Evolutionary conservation across 2,113 vertebrate genomes (phyloP).

Genomic region (Odontesthes bonariensis): DNA sequence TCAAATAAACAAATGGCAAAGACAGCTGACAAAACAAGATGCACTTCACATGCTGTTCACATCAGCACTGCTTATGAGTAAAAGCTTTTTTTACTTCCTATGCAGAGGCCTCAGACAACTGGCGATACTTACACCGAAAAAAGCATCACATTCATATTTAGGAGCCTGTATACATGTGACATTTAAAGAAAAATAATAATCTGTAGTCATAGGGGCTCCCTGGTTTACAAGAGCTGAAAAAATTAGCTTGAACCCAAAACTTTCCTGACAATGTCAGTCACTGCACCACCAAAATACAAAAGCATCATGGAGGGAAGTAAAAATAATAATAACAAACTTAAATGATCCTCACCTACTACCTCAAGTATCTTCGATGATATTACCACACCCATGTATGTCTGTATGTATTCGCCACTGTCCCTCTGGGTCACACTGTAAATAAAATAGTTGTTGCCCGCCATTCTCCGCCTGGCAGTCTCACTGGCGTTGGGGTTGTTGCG

Average conservation of each 20-base stretch:
- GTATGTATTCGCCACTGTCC: conserved; percentile 28
- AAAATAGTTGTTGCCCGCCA: accelerated
- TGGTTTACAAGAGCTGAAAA: too few relatives aligned
- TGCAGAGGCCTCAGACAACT: too few relatives aligned
- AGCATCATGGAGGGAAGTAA: not conserved
- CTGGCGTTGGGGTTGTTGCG: accelerated
- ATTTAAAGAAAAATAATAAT: too few relatives aligned
- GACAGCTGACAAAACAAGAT: too few relatives aligned
- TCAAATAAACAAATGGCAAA: too few relatives aligned
- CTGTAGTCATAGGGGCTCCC: too few relatives aligned
- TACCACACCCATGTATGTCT: not conserved
- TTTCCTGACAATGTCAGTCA: not conserved
- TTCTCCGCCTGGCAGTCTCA: not conserved
- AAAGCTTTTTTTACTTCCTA: too few relatives aligned
- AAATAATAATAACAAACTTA: not conserved
- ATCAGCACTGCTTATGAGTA: too few relatives aligned
- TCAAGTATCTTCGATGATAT: not conserved
- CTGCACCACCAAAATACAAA: not conserved
- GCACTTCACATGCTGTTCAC: too few relatives aligned
- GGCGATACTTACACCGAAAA: too few relatives aligned
- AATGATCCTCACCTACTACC: conserved; percentile 30
- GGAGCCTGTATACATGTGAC: too few relatives aligned
- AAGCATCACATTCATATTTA: too few relatives aligned
- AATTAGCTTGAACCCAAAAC: not conserved
- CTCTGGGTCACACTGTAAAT: conserved; percentile 4